These are phyloP conservation scores for Pelecanoides urinatrix DNA, from an alignment of 2,113 vertebrate genomes.

Conservation along the genomic window DNA sequence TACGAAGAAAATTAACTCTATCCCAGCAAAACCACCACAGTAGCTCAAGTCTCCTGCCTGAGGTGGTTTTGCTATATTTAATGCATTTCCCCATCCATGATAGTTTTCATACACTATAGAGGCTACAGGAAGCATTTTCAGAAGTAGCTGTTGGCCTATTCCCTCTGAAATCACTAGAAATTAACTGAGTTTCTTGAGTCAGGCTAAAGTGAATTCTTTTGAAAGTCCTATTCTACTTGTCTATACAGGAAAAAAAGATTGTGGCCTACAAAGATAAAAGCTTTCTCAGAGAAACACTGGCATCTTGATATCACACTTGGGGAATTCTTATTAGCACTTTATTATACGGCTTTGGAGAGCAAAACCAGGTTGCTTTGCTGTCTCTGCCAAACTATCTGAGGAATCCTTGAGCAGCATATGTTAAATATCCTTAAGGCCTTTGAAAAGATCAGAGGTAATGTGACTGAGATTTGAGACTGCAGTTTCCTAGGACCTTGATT, in stretches of 20 bases:
- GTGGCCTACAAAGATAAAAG: slow-evolving; percentile 21
- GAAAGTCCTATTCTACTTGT: slow-evolving; percentile 6
- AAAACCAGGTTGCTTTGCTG: slow-evolving; percentile 1
- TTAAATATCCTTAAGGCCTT: neutral
- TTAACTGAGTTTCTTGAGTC: too few relatives aligned
- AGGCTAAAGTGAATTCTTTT: neutral
- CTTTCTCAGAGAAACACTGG: neutral
- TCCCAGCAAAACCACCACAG: too few relatives aligned
- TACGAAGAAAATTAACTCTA: too few relatives aligned
- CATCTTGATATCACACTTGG: neutral
- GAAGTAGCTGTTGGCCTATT: neutral
- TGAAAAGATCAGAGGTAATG: neutral
- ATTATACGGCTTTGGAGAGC: neutral
- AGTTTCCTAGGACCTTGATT: neutral
- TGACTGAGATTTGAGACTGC: neutral
- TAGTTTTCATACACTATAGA: neutral
- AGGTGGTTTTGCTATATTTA: neutral
- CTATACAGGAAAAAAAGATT: neutral
- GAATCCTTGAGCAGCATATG: neutral
- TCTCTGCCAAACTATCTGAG: slow-evolving; percentile 12
- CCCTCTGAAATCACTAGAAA: neutral
- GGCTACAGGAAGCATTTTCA: neutral
- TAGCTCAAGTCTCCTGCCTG: neutral
- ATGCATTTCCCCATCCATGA: neutral
- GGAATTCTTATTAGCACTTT: slow-evolving; percentile 8